phyloP scores from a whole-genome alignment of 2,888 invertebrate species.

The Pseudococcus longispinus region DNA sequence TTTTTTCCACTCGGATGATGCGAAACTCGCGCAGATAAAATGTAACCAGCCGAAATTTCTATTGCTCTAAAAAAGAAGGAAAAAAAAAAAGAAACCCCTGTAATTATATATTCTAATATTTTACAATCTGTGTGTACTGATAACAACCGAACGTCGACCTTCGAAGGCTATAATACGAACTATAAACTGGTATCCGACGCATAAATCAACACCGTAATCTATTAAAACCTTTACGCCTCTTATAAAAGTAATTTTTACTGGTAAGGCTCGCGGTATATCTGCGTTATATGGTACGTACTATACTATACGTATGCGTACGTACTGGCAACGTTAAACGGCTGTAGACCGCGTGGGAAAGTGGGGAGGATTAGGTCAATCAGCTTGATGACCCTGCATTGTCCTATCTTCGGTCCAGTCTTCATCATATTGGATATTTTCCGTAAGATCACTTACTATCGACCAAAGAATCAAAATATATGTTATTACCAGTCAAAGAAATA shows the following conservation, averaged over 20 bases:
- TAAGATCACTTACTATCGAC: slow-evolving; percentile 55
- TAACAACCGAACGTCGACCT: slow-evolving; percentile 46
- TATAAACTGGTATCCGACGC: slow-evolving; percentile 53
- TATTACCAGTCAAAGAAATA: slow-evolving; percentile 45
- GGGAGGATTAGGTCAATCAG: slow-evolving; percentile 57
- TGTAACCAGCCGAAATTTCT: slow-evolving; percentile 32
- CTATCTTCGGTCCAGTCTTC: slow-evolving; percentile 50
- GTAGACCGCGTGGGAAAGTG: slow-evolving; percentile 56
- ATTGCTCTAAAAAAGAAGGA: slow-evolving; percentile 14
- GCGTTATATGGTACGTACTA: background rate
- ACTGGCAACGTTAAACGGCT: slow-evolving; percentile 48
- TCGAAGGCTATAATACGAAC: slow-evolving; percentile 56
- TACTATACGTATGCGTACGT: background rate
- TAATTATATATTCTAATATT: slow-evolving; percentile 50
- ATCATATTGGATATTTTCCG: slow-evolving; percentile 52
- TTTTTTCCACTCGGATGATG: background rate
- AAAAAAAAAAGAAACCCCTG: background rate
- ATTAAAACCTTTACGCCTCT: slow-evolving; percentile 57
- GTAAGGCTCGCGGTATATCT: slow-evolving; percentile 36
- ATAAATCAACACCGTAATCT: slow-evolving; percentile 56
- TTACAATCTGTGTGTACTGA: slow-evolving; percentile 32
- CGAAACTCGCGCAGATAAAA: background rate
- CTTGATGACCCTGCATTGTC: slow-evolving; percentile 56
- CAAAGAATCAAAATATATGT: slow-evolving; percentile 55
- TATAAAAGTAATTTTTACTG: slow-evolving; percentile 55